Evolutionary conservation across 2,113 vertebrate species (phyloP).

Genomic region (Carassius carassius): DNA sequence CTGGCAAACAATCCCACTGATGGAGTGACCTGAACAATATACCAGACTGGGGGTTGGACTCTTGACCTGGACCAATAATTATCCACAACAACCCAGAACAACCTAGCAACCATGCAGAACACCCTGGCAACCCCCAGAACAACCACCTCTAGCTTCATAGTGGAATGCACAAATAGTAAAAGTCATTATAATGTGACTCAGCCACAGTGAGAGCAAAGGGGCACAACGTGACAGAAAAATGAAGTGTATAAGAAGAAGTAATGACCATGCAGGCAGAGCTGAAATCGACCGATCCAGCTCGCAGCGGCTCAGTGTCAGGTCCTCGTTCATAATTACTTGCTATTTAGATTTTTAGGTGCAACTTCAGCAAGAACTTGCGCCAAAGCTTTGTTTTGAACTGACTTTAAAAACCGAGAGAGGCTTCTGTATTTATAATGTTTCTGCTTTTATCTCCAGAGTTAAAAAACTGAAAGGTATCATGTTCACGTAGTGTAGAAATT

Average conservation of each 20-base stretch:
- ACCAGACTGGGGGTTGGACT: neutral
- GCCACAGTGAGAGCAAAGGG: conserved; percentile 1
- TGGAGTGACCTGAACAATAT: neutral
- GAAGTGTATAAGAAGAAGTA: neutral
- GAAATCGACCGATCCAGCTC: conserved; percentile 28
- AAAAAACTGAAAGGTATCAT: neutral
- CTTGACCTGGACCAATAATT: neutral
- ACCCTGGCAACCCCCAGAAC: too few relatives aligned
- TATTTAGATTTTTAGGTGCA: conserved; percentile 47
- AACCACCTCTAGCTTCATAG: too few relatives aligned
- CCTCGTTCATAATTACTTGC: conserved; percentile 44
- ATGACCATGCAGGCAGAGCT: conserved; percentile 18
- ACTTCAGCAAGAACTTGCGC: conserved; percentile 47
- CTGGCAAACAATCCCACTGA: neutral
- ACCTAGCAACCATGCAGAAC: too few relatives aligned
- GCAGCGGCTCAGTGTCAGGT: conserved; percentile 27
- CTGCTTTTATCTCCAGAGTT: neutral
- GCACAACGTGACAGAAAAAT: conserved; percentile 6
- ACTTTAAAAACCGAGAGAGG: neutral
- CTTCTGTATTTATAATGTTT: neutral
- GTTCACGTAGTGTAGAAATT: neutral
- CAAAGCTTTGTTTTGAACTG: conserved; percentile 22
- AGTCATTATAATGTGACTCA: neutral
- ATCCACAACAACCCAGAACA: too few relatives aligned
- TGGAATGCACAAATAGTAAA: neutral